Conservation (phyloP, 2,797 vertebrate species). For the Rallus crepitans region DNA sequence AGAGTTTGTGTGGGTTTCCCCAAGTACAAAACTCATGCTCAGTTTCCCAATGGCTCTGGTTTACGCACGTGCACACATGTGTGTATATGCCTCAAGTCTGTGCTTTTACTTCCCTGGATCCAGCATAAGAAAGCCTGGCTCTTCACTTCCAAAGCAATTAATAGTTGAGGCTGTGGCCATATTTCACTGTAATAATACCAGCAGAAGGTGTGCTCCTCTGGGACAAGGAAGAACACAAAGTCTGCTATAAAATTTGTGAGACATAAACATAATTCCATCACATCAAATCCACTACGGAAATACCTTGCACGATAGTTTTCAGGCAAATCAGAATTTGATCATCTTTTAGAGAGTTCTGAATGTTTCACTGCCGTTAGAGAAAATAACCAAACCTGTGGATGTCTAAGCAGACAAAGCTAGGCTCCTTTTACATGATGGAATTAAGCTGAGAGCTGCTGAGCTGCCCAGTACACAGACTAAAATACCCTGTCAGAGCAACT, state of each 20-base stretch:
- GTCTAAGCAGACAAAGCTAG: background rate
- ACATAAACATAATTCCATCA: background rate
- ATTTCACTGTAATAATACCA: slow-evolving; percentile 32
- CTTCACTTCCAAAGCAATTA: background rate
- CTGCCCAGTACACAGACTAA: background rate
- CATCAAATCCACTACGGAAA: background rate
- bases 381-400: background rate
- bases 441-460: background rate
- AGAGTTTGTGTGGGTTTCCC: background rate
- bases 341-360: background rate
- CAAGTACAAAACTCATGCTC: background rate
- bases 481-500: background rate
- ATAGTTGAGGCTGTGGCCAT: background rate
- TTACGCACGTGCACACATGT: background rate
- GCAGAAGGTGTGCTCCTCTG: background rate
- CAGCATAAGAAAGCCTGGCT: background rate
- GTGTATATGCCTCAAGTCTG: background rate
- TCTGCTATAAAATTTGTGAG: background rate
- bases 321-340: background rate
- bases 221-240: background rate
- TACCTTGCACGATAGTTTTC: background rate
- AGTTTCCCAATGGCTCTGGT: background rate
- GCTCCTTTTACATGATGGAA: background rate
- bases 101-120: background rate
- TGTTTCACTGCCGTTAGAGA: background rate